Evolutionary conservation across 2,797 vertebrate genomes (phyloP).

Genomic region (Choloepus didactylus): DNA sequence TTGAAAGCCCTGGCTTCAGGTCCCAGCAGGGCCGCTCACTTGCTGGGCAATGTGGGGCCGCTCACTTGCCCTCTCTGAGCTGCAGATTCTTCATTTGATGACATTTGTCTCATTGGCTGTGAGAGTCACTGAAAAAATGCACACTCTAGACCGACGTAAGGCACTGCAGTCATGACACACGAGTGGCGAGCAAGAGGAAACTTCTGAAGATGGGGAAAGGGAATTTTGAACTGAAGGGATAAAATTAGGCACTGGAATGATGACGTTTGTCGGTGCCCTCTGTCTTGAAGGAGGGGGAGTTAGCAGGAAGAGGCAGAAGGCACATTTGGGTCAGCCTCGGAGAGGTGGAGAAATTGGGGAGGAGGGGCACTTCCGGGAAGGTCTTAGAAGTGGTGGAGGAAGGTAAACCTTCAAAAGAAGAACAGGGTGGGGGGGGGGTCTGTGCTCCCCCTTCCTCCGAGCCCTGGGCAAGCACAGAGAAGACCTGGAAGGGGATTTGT

Average conservation of each 20-base stretch:
- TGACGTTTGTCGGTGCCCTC: background rate
- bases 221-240: background rate
- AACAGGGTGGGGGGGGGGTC: background rate
- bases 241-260: background rate
- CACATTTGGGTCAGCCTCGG: background rate
- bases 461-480: background rate
- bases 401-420: background rate
- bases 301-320: background rate
- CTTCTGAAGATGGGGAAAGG: background rate
- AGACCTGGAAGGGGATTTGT: background rate
- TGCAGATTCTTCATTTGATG: background rate
- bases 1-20: background rate
- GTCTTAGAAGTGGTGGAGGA: background rate
- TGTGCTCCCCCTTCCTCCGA: background rate
- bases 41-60: no score
- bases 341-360: no score
- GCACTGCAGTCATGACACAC: accelerated
- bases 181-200: background rate
- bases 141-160: accelerated
- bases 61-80: background rate
- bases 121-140: background rate
- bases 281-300: background rate
- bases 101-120: background rate
- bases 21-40: background rate
- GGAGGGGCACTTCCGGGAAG: background rate